Base-by-base conservation (phyloP, 2,888 invertebrate genomes). In the Argynnis bischoffii region DNA sequence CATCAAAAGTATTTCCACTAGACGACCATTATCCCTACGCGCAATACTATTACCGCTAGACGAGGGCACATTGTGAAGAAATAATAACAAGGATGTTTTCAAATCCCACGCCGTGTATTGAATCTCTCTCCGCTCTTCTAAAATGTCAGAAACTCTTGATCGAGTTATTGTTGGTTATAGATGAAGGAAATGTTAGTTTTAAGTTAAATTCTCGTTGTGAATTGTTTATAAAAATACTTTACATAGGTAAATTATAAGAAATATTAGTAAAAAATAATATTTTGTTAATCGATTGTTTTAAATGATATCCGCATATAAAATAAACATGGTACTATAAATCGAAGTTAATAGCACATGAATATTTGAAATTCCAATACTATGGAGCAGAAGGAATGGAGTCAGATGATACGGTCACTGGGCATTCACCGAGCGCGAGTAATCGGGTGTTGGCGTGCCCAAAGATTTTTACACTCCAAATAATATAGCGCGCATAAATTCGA, bases 401-500 rank as follows among this genome's bases (percentile, higher is more conserved):
- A 31, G 63, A 59, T 64, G 59, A 48, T 35, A 60, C 68, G 70
- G 70, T 71, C 68, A 71, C 51, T 60, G 47, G 60, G 63, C 60
- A 55, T 71, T 60, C 48, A 55, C 48, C 55, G 53, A 56, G 70
- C 68, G 70, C 16, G 63, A 63, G 60, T 60, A 60, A 71, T 64
- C 50, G 63, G 55, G 47, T 60, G 63, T 64, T 63, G 35, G 61
- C 61, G 59, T 54, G 66, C 65, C 68, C 50, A 18, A 50, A 57
- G 63, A 65, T 66, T 66, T 65, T 57, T 63, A 48, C 55, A 68
- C 68, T 57, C 63, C 59, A 60, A 56, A 64, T 64, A 64, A 31
- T 59, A 56, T 21, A 21, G 31, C 48, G 41, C n/a, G 31, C 63
- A 35, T 26, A 51, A 66, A 60, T 66, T 66, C 51, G 35, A 31